Evolutionary conservation across 1,140 invertebrate species (phyloP).

Genomic region (Leucophenga varia): DNA sequence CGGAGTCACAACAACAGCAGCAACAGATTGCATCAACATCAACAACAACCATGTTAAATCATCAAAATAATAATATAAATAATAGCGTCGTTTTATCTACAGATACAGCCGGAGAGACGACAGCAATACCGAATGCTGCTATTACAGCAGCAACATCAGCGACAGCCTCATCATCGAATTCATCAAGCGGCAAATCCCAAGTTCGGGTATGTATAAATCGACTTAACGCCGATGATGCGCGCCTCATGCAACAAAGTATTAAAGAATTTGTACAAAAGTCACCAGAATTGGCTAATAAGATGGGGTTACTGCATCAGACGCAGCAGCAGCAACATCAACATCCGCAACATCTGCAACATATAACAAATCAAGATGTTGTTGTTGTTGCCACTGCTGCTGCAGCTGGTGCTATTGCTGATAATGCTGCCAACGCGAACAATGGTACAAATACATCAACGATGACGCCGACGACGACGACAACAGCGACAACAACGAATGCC

Average conservation of each 20-base stretch:
- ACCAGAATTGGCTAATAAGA: constrained; percentile 62
- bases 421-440: too few species aligned
- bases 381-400: not conserved
- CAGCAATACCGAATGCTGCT: too few species aligned
- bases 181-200: constrained; percentile 50
- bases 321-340: constrained; percentile 20
- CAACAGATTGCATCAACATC: too few species aligned
- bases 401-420: too few species aligned
- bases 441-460: too few species aligned
- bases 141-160: constrained; percentile 58
- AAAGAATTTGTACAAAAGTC: constrained; percentile 64
- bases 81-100: too few species aligned
- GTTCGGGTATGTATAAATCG: constrained; percentile 63
- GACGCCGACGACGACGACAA: too few species aligned
- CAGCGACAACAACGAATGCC: too few species aligned
- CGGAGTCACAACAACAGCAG: too few species aligned
- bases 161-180: constrained; percentile 57
- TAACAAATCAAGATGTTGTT: constrained; percentile 9
- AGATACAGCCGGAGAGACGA: too few species aligned
- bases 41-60: too few species aligned
- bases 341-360: constrained; percentile 15
- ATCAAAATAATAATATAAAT: too few species aligned
- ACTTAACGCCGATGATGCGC: constrained; percentile 62
- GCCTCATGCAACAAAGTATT: constrained; percentile 65
- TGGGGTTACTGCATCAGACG: constrained; percentile 57